Percentiles rank a stretch among this genome's conserved stretches.
phyloP scores from a whole-genome alignment of 2,888 invertebrate genomes.

The Oligia strigilis region DNA sequence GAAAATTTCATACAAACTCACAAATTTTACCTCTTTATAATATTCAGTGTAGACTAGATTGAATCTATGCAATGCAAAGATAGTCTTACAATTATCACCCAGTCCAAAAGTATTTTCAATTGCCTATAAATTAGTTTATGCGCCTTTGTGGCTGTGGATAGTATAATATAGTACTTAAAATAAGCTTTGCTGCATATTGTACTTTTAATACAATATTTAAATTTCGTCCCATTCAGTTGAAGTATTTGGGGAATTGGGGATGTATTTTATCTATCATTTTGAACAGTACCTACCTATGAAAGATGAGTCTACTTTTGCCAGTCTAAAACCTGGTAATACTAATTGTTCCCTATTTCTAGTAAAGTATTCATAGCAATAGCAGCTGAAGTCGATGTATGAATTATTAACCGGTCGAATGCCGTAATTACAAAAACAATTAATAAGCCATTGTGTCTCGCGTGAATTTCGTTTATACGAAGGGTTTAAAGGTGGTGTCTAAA shows the following conservation, averaged over 20 bases:
- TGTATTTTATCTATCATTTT: background rate
- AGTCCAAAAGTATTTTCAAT: background rate
- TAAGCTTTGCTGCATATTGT: background rate
- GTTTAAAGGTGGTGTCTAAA: background rate
- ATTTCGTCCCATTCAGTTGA: background rate
- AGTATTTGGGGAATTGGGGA: background rate
- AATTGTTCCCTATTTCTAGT: background rate
- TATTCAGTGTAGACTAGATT: background rate
- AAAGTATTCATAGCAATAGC: background rate
- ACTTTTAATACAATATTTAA: background rate
- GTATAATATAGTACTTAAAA: background rate
- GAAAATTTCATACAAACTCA: background rate
- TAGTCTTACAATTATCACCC: background rate
- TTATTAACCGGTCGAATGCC: too few species aligned
- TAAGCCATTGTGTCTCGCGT: too few species aligned
- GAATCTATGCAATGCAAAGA: background rate
- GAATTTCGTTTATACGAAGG: too few species aligned
- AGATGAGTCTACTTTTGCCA: background rate
- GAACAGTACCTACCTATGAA: background rate
- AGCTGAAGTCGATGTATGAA: background rate
- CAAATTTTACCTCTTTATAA: background rate
- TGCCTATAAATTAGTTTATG: background rate
- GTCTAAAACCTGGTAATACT: background rate
- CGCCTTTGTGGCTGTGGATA: background rate
- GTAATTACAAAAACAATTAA: too few species aligned